Evolutionary conservation across 2,888 invertebrate genomes (phyloP).

Genomic region (Dasysyrphus albostriatus): DNA sequence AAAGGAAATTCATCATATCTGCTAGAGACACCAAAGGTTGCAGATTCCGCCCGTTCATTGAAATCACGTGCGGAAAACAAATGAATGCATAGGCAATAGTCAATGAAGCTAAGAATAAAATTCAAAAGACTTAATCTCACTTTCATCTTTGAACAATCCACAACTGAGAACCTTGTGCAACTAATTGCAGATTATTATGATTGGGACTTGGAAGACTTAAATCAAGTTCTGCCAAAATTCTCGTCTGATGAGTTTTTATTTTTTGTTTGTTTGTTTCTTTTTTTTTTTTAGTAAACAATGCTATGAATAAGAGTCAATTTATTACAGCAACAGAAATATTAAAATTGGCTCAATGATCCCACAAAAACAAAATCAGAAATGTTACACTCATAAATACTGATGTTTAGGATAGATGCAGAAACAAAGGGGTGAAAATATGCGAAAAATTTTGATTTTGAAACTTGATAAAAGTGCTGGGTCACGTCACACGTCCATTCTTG

Average conservation of each 20-base stretch:
- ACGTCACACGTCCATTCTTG: no score
- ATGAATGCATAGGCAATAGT: slow-evolving; percentile 9
- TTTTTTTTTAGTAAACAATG: background rate
- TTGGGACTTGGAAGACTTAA: slow-evolving; percentile 5
- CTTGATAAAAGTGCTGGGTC: no score
- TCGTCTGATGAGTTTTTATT: slow-evolving; percentile 45
- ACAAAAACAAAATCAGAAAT: background rate
- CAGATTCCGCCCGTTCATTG: slow-evolving; percentile 44
- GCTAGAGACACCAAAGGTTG: slow-evolving; percentile 51
- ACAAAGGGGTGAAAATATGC: no score
- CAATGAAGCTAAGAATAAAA: slow-evolving; percentile 23
- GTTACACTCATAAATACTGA: background rate
- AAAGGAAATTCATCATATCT: slow-evolving; percentile 50
- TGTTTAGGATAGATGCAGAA: no score
- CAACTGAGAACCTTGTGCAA: slow-evolving; percentile 36
- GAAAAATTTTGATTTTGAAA: no score
- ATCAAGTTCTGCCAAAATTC: slow-evolving; percentile 18
- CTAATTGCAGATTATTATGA: slow-evolving; percentile 21
- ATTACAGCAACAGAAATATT: slow-evolving; percentile 9
- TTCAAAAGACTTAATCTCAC: slow-evolving; percentile 20
- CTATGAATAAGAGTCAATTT: slow-evolving; percentile 37
- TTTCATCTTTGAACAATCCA: slow-evolving; percentile 47
- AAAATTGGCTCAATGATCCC: background rate
- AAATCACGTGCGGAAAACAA: slow-evolving; percentile 31
- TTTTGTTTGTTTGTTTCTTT: background rate